Percentiles rank a stretch among this genome's conserved stretches.
phyloP scores from a whole-genome alignment of 2,888 invertebrate genomes.

The Argyresthia albistria region DNA sequence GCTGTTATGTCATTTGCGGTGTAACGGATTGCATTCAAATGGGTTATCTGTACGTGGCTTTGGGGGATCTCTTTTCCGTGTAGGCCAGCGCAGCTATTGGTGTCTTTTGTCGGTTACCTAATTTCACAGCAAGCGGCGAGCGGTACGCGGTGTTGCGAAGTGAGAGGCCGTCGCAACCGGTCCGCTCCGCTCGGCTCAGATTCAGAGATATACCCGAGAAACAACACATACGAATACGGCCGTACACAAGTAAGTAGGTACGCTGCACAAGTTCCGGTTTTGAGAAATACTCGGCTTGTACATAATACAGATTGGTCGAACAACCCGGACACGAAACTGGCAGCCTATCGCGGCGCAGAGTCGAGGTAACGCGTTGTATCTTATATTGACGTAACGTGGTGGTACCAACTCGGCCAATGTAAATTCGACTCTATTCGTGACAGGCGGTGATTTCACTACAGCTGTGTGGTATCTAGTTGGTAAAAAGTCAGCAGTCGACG shows the following conservation, averaged over 20 bases:
- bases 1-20: not conserved
- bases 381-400: constrained; percentile 56
- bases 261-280: constrained; percentile 30
- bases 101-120: constrained; percentile 65
- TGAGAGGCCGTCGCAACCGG: constrained; percentile 70
- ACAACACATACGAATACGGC: constrained; percentile 25
- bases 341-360: constrained; percentile 50
- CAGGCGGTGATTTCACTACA: constrained; percentile 30
- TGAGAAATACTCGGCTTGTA: constrained; percentile 23
- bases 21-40: not conserved
- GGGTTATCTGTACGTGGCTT: constrained; percentile 5
- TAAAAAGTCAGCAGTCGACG: constrained; percentile 55
- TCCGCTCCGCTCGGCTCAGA: constrained; percentile 50
- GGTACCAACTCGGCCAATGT: constrained; percentile 28
- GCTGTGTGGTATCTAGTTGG: constrained; percentile 16
- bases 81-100: constrained; percentile 46
- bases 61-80: constrained; percentile 38
- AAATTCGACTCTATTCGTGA: constrained; percentile 44
- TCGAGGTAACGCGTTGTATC: constrained; percentile 63
- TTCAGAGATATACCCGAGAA: constrained; percentile 46
- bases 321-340: constrained; percentile 61
- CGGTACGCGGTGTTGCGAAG: constrained; percentile 64
- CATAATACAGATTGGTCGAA: constrained; percentile 38
- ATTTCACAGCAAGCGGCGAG: constrained; percentile 60
- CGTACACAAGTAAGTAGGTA: constrained; percentile 19